These are phyloP conservation scores for Oikopleura dioica DNA, from an alignment of 23 tunicate species.

Conservation along the genomic window DNA sequence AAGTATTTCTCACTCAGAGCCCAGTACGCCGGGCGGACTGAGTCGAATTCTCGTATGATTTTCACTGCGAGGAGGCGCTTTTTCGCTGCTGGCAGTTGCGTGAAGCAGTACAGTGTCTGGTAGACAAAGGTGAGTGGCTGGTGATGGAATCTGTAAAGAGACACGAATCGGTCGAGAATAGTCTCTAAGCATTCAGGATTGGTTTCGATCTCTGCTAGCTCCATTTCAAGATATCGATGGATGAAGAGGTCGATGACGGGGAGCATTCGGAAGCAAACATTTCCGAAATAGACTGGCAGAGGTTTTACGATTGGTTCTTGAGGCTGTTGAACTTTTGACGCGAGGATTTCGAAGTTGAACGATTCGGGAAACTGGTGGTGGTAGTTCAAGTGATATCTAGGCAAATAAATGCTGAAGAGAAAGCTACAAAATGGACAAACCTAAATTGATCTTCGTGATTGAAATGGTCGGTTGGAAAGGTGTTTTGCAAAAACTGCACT, in stretches of 20 bases:
- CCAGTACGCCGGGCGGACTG: too few species aligned
- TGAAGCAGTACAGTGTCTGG: too few species aligned
- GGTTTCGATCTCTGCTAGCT: conserved; percentile 22
- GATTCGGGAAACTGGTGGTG: conserved; percentile 49
- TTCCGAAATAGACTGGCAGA: conserved; percentile 63
- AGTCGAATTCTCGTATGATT: too few species aligned
- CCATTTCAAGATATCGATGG: conserved; percentile 53
- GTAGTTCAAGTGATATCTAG: neutral
- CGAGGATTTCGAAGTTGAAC: conserved; percentile 41
- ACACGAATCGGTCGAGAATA: conserved; percentile 36
- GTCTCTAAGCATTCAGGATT: too few species aligned
- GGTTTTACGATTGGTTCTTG: too few species aligned
- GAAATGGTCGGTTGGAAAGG: too few species aligned
- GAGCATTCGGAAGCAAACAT: conserved; percentile 44
- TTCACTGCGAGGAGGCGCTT: too few species aligned
- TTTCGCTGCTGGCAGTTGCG: too few species aligned
- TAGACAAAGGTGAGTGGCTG: conserved; percentile 6
- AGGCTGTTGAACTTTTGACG: neutral
- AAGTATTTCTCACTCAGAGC: too few species aligned
- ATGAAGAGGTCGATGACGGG: conserved; percentile 76
- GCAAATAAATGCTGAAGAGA: neutral
- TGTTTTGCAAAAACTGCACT: too few species aligned
- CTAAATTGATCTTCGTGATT: too few species aligned
- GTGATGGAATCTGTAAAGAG: conserved; percentile 74
- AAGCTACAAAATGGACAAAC: too few species aligned